Conservation (phyloP, 1,140 invertebrate genomes). For the Diploscapter pachys region DNA sequence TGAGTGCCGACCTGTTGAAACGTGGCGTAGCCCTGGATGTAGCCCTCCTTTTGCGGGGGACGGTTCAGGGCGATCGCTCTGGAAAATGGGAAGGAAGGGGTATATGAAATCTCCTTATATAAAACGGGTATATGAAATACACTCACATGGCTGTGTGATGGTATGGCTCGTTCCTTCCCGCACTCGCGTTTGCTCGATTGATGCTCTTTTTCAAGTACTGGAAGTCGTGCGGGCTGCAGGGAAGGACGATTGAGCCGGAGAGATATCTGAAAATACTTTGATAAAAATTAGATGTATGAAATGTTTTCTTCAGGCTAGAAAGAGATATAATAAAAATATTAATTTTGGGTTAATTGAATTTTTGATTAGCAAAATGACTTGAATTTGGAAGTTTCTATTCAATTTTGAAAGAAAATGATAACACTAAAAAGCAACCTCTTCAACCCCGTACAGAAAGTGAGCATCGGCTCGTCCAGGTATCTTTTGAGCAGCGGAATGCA, state of each 20-base stretch:
- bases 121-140: conserved; percentile 14
- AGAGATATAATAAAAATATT: too few species aligned
- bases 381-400: too few species aligned
- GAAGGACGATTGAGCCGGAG: conserved; percentile 9
- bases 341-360: too few species aligned
- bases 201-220: conserved; percentile 15
- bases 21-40: conserved; percentile 5
- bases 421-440: neutral
- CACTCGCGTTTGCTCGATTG: neutral
- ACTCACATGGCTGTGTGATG: conserved; percentile 12
- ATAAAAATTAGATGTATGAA: too few species aligned
- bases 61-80: conserved; percentile 8
- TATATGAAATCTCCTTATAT: neutral
- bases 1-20: conserved; percentile 18
- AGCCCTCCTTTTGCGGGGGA: neutral
- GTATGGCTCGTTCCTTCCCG: too few species aligned
- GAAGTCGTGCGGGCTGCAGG: conserved; percentile 5
- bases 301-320: too few species aligned
- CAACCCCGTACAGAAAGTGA: conserved; percentile 12
- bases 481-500: neutral
- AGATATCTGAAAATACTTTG: neutral
- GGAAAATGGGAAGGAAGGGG: neutral
- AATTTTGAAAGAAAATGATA: too few species aligned
- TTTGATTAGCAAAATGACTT: too few species aligned
- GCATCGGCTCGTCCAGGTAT: neutral